phyloP scores from a whole-genome alignment of 2,113 vertebrate species.

The Microtus richardsoni region DNA sequence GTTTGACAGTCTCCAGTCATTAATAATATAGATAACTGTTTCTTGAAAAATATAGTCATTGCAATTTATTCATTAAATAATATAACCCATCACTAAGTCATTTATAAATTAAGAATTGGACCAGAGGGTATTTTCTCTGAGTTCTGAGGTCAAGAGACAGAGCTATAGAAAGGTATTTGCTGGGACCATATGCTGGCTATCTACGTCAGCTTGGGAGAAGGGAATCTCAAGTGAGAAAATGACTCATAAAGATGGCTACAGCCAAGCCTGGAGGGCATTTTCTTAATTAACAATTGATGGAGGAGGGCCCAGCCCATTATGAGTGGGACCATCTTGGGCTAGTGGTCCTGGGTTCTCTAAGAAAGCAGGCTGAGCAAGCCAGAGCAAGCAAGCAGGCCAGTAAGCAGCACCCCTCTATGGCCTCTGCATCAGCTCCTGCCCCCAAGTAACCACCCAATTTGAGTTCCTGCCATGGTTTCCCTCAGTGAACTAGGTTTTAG shows the following conservation, averaged over 20 bases:
- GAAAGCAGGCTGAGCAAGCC: background rate
- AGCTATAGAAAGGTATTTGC: background rate
- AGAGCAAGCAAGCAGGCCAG: background rate
- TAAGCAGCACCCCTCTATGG: background rate
- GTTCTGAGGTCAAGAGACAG: background rate
- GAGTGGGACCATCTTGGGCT: background rate
- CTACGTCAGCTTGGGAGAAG: background rate
- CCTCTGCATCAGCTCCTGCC: background rate
- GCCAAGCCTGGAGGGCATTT: background rate
- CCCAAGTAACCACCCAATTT: background rate
- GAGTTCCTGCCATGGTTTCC: background rate
- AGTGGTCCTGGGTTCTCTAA: background rate
- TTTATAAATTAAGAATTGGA: background rate
- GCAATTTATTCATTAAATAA: background rate
- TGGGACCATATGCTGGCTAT: background rate
- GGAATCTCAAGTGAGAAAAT: background rate
- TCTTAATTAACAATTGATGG: background rate
- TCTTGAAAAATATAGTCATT: background rate
- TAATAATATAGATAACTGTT: fast-evolving
- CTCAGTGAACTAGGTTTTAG: background rate
- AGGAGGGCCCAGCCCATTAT: background rate
- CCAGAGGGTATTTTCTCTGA: background rate
- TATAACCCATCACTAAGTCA: background rate
- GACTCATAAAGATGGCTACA: background rate
- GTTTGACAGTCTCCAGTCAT: background rate